Base-by-base conservation (phyloP, 2,797 vertebrate genomes). In the Melanotaenia boesemani region DNA sequence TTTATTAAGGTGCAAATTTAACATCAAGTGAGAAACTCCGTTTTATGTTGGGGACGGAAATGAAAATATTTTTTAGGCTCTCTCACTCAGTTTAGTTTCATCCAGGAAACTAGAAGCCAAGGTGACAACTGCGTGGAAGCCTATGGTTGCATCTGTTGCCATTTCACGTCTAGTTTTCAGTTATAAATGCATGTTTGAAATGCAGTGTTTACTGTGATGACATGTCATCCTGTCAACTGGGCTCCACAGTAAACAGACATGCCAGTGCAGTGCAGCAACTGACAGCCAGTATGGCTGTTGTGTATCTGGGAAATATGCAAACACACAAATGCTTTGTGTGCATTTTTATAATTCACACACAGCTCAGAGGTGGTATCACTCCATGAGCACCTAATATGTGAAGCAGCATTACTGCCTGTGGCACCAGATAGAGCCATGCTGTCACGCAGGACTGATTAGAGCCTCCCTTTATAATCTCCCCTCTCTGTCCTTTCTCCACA, bases 401-500 rank as follows among this genome's bases (percentile, higher is more conserved):
- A 72, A 78, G 56, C 72, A 61, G 72, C 36, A 46, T 22, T 52
- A 32, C 15, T 56, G 73, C 74, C 79, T 84, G 64, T 70, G 65
- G 73, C 63, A 67, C 24, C 78, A 82, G 75, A 89, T 74, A 83
- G 80, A 89, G 87, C 75, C 64, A 1, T 77, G 77, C 80, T 79
- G 85, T 89, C 83, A 89, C 46, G 67, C 85, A 75, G 81, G 77
- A 86, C 69, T 90, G 91, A 93, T 91, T 91, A 92, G 80, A 88
- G 79, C 86, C 85, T 83, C 83, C 77, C 73, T 83, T 80, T 80
- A 83, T 91, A 92, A 92, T 92, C 87, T 81, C 76, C 67, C 78
- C 80, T 78, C 86, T 88, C 85, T 82, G 87, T 91, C 90, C 90
- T 93, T 88, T 88, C 85, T 92, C 88, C 88, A 93, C 92, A 94